phyloP scores from a whole-genome alignment of 2,888 invertebrate genomes.

The Hydraecia micacea region DNA sequence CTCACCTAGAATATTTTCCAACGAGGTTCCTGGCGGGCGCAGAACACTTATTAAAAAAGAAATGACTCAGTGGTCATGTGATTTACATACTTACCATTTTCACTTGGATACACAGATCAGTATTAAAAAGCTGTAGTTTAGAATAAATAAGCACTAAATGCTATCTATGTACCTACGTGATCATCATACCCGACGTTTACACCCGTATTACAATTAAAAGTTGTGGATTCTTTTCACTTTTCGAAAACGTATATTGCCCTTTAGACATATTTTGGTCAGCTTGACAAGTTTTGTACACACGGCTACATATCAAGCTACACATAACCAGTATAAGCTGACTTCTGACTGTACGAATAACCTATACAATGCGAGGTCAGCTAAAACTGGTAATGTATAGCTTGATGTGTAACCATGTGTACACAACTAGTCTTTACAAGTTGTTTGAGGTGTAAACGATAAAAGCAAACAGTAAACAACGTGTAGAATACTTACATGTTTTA shows the following conservation, averaged over 20 bases:
- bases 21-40: not conserved
- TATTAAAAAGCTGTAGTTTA: not conserved
- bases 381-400: no score
- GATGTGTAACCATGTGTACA: no score
- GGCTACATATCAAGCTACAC: no score
- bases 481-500: not conserved
- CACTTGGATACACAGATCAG: not conserved
- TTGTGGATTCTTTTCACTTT: not conserved
- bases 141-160: constrained; percentile 3
- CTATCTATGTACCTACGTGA: not conserved
- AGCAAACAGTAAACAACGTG: not conserved
- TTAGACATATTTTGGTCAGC: not conserved
- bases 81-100: constrained; percentile 27
- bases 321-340: no score
- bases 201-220: not conserved
- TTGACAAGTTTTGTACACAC: not conserved
- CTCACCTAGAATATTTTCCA: constrained; percentile 28
- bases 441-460: not conserved
- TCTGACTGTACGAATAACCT: no score
- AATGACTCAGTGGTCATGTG: not conserved
- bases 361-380: no score
- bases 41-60: not conserved
- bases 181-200: not conserved
- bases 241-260: not conserved
- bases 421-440: not conserved